Conservation (phyloP, 2,113 vertebrate genomes). For the Leptosomus discolor region DNA sequence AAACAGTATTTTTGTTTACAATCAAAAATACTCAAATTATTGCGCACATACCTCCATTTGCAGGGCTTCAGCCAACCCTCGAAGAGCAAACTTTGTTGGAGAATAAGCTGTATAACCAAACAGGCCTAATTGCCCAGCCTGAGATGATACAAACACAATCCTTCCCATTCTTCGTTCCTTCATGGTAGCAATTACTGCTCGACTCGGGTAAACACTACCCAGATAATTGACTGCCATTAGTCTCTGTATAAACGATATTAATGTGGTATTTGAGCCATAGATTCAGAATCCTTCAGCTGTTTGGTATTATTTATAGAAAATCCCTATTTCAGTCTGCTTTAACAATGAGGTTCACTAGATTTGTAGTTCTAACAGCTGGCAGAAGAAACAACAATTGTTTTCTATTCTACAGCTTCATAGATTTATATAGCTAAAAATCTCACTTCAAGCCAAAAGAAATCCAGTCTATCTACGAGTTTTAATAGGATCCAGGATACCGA, state of each 20-base stretch:
- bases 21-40: background rate
- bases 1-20: background rate
- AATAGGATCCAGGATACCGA: background rate
- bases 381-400: background rate
- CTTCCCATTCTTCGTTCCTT: conserved; percentile 94
- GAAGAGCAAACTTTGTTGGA: conserved; percentile 91
- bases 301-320: background rate
- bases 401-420: background rate
- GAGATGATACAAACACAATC: conserved; percentile 94
- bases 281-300: background rate
- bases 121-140: conserved; percentile 91
- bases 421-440: background rate
- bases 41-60: conserved; percentile 91
- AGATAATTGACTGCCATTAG: conserved; percentile 96
- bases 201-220: conserved; percentile 93
- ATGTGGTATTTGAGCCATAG: background rate
- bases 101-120: conserved; percentile 96
- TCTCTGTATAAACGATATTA: conserved; percentile 71
- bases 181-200: conserved; percentile 92
- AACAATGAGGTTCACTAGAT: background rate
- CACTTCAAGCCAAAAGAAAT: background rate
- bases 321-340: background rate
- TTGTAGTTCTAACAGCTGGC: background rate
- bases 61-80: conserved; percentile 92
- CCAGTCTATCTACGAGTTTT: background rate